These are phyloP conservation scores for Dysmachus trigonus DNA, from an alignment of 2,888 invertebrate species.

Conservation along the genomic window DNA sequence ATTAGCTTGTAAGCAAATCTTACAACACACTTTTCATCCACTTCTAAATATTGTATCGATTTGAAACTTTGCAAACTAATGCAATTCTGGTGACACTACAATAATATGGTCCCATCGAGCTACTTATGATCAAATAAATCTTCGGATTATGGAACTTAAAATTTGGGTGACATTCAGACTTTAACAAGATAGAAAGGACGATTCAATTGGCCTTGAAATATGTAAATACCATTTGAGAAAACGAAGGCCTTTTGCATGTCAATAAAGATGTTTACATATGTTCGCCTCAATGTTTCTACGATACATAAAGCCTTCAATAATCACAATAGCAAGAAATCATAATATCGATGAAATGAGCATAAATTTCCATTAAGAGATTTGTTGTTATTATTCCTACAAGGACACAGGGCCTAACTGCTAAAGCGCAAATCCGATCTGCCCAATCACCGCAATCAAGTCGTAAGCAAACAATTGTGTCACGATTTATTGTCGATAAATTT, in stretches of 20 bases:
- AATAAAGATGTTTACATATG: not conserved
- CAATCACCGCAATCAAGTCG: slow-evolving; percentile 1
- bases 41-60: no score
- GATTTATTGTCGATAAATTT: slow-evolving; percentile 23
- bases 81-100: no score
- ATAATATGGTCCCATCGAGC: no score
- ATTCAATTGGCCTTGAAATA: not conserved
- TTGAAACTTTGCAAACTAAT: no score
- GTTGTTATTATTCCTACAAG: not conserved
- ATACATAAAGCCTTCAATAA: not conserved
- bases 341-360: not conserved
- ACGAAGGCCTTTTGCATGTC: not conserved
- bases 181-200: no score
- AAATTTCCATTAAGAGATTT: not conserved
- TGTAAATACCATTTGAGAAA: not conserved
- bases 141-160: no score
- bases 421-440: not conserved
- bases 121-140: no score
- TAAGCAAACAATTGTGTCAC: slow-evolving; percentile 2
- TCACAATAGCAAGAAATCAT: not conserved
- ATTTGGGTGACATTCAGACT: no score
- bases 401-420: not conserved
- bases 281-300: not conserved
- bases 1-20: no score
- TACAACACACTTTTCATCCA: no score